phyloP scores from a whole-genome alignment of 2,797 vertebrate genomes.

The Onychomys torridus region DNA sequence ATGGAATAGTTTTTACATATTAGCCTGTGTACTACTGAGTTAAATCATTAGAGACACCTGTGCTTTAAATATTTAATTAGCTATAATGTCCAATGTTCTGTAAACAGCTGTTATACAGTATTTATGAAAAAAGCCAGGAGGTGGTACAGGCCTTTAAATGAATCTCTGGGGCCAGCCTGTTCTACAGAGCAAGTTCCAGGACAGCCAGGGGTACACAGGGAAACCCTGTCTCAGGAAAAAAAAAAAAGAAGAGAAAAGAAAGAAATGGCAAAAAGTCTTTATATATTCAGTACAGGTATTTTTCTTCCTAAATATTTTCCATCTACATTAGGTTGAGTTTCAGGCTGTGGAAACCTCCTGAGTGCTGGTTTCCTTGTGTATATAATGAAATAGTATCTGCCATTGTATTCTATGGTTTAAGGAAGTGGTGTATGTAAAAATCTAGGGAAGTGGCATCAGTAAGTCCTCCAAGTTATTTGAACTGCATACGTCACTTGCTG shows the following conservation, averaged over 20 bases:
- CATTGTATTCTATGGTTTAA: slow-evolving; percentile 14
- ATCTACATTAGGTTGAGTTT: not conserved
- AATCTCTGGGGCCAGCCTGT: not conserved
- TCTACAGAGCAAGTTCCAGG: not conserved
- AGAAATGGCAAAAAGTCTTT: not conserved
- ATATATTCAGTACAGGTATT: not conserved
- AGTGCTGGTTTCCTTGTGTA: not conserved
- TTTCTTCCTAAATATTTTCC: not conserved
- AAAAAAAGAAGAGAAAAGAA: not conserved
- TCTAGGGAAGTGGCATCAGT: not conserved
- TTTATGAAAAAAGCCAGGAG: not conserved
- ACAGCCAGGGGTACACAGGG: not conserved
- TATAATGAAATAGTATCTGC: slow-evolving; percentile 4
- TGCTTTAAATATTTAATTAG: not conserved
- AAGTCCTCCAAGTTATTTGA: slow-evolving; percentile 28
- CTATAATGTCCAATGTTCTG: not conserved
- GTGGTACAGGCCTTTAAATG: not conserved
- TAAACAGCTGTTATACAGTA: not conserved
- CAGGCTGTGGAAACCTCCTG: not conserved
- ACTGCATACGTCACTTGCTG: not conserved
- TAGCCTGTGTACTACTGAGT: not conserved
- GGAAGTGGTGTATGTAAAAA: slow-evolving; percentile 32
- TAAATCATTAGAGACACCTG: not conserved
- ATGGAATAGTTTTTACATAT: not conserved
- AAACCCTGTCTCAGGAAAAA: not conserved